Evolutionary conservation across 2,113 vertebrate genomes (phyloP).

Genomic region (Anhinga rufa): DNA sequence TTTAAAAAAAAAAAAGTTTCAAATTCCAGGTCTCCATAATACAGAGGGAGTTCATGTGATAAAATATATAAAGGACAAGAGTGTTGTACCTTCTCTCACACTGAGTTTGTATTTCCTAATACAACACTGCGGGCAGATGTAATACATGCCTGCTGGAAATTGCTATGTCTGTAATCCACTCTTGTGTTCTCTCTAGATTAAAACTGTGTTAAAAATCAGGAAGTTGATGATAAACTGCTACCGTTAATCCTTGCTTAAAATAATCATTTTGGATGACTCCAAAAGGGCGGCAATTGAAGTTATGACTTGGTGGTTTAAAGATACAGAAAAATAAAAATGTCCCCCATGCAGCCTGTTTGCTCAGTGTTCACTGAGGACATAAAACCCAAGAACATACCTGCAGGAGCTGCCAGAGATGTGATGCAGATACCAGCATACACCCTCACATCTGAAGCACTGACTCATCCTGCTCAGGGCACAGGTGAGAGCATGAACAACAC

Average conservation of each 20-base stretch:
- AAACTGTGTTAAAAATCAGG: background rate
- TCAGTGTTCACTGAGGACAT: fast-evolving
- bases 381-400: background rate
- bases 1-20: background rate
- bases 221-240: background rate
- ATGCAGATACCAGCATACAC: background rate
- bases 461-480: background rate
- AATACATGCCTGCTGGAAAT: background rate
- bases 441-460: background rate
- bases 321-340: background rate
- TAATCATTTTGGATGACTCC: background rate
- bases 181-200: background rate
- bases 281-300: background rate
- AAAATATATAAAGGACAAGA: background rate
- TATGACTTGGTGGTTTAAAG: background rate
- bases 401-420: background rate
- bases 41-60: background rate
- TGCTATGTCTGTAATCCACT: background rate
- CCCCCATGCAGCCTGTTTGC: background rate
- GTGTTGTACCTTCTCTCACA: background rate
- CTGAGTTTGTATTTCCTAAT: fast-evolving
- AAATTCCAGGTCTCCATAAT: background rate
- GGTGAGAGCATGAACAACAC: background rate
- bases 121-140: background rate
- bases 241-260: background rate